Evolutionary conservation across 2,888 invertebrate species (phyloP), one percentile per base, ranked within the genome.

Genomic region (Rugalucina vietnamica): DNA sequence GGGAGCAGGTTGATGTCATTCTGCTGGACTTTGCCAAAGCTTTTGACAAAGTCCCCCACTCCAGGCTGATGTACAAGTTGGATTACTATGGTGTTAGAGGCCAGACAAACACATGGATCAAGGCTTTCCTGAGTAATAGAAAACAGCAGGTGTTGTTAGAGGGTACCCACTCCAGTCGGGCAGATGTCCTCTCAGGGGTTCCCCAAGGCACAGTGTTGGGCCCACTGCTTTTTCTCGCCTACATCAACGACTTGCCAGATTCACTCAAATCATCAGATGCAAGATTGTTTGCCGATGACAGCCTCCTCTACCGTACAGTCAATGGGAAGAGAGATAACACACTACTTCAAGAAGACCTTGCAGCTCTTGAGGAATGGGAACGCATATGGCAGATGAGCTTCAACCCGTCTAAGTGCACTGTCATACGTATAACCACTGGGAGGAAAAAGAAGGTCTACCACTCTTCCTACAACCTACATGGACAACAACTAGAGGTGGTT

Each of bases 371-470:
- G n/a, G 54, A 54, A 5, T 54, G 54, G 54, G 54, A 54, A 24
- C 12, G n/a, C 21, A 54, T 21, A 14, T 54, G 54, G 54, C 54
- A 21, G n/a, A 54, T 54, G n/a, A 54, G 54, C n/a, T 54, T 54
- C n/a, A 14, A 54, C n/a, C 54, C 54, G n/a, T 54, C 54, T 21
- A 54, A 54, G n/a, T 54, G n/a, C 54, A 12, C 54, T n/a, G 65
- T 83, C n/a, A 43, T 78, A 32, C 37, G 71, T 18, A 79, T 79
- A 39, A 36, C 29, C 49, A 29, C 71, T n/a, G 29, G 29, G 29
- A 29, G 18, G 21, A 60, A 18, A 24, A 60, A 60, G 60, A 60
- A 60, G 29, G 60, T 60, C 29, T 60, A 10, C 29, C 60, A 60
- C 2, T 60, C 60, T 29, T 27, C 60, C 29, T 60, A 60, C 29